A percentile compares a stretch with the other conserved stretches of the same genome.
These are phyloP conservation scores for Drosophila ohnishii DNA, from an alignment of 1,140 invertebrate genomes.

Conservation along the genomic window DNA sequence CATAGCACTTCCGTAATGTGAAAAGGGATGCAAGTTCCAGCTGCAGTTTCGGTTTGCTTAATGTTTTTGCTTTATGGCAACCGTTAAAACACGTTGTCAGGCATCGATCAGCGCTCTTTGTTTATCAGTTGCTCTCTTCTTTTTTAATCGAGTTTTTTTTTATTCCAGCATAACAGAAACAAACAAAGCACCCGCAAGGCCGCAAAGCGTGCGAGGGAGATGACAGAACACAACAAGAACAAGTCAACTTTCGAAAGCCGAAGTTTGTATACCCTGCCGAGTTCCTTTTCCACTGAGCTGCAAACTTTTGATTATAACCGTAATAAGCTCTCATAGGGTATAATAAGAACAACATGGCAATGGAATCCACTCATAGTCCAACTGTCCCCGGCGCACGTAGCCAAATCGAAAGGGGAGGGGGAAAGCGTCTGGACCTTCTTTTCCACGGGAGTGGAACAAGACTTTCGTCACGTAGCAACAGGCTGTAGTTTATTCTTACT, in stretches of 20 bases:
- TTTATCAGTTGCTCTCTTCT: conserved; percentile 24
- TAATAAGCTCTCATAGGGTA: neutral
- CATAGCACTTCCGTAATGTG: conserved; percentile 37
- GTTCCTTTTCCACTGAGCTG: neutral
- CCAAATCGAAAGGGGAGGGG: neutral
- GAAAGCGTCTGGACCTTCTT: neutral
- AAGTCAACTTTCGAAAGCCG: neutral
- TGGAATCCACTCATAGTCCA: conserved; percentile 23
- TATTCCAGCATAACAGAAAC: conserved; percentile 19
- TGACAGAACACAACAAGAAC: conserved; percentile 8
- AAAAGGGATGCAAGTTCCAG: conserved; percentile 29
- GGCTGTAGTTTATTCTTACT: conserved; percentile 59
- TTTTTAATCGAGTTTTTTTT: conserved; percentile 30
- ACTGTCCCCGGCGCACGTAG: conserved; percentile 15
- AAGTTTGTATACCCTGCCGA: neutral
- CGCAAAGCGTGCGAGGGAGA: conserved; percentile 1
- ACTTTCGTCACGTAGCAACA: conserved; percentile 75
- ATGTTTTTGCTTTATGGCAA: neutral
- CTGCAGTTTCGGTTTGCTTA: conserved; percentile 34
- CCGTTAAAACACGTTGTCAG: conserved; percentile 28
- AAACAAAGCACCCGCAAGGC: conserved; percentile 35
- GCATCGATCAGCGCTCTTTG: conserved; percentile 31
- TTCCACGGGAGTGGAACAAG: conserved; percentile 22
- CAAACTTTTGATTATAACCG: neutral
- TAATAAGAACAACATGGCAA: conserved; percentile 10